Evolutionary conservation across 2,113 vertebrate genomes (phyloP).

Genomic region (Strigops habroptila): DNA sequence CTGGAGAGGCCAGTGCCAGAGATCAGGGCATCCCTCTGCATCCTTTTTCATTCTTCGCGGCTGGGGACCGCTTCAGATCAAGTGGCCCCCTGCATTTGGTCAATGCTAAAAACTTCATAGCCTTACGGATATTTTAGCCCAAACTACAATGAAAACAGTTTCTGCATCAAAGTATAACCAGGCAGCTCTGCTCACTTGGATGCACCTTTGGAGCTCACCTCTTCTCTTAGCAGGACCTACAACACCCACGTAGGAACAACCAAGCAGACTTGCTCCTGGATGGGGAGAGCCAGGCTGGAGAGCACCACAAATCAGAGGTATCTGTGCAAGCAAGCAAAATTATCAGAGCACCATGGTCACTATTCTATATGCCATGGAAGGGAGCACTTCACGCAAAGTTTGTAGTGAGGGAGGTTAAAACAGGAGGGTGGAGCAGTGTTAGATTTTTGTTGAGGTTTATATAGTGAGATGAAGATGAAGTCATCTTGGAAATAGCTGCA

Average conservation of each 20-base stretch:
- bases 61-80: neutral
- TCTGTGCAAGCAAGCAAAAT: neutral
- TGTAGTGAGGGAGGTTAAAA: neutral
- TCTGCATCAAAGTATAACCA: neutral
- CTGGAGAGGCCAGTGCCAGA: neutral
- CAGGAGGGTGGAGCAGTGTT: neutral
- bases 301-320: neutral
- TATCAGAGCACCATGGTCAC: neutral
- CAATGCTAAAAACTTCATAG: neutral
- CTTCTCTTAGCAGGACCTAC: neutral
- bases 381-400: rapidly evolving
- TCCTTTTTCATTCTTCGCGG: neutral
- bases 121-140: neutral
- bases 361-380: rapidly evolving
- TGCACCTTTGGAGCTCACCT: neutral
- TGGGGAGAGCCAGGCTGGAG: neutral
- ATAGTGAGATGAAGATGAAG: neutral
- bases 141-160: neutral
- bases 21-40: neutral
- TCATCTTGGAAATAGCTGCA: neutral
- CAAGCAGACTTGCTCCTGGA: neutral
- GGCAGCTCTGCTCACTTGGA: neutral
- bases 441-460: neutral
- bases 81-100: neutral
- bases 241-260: neutral